Evolutionary conservation across 2,797 vertebrate species (phyloP).

Genomic region (Lophotriccus pileatus): DNA sequence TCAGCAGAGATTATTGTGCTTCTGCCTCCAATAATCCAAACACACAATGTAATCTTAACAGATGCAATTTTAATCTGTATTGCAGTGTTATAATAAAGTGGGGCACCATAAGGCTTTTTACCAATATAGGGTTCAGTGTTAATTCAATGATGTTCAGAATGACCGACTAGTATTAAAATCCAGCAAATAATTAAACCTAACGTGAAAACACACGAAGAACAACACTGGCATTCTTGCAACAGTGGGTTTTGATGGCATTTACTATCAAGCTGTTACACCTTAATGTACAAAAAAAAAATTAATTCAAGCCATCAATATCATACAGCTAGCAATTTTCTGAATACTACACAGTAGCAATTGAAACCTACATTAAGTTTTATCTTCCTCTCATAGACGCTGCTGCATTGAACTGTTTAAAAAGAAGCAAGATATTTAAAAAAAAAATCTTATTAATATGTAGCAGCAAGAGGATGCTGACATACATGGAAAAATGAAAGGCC

Average conservation of each 20-base stretch:
- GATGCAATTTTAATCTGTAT: constrained; percentile 74
- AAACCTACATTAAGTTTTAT: background rate
- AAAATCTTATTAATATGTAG: constrained; percentile 2
- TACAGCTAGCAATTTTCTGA: background rate
- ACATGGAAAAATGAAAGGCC: constrained; percentile 21
- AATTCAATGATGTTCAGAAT: constrained; percentile 66
- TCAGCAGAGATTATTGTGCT: constrained; percentile 67
- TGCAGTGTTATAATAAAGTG: constrained; percentile 62
- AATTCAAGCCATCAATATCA: constrained; percentile 9
- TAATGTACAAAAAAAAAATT: constrained; percentile 51
- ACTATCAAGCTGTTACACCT: constrained; percentile 62
- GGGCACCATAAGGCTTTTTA: constrained; percentile 69
- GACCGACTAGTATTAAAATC: constrained; percentile 59
- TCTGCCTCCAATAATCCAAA: constrained; percentile 70
- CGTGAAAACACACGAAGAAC: constrained; percentile 59
- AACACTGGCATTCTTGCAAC: constrained; percentile 43
- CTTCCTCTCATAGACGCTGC: background rate
- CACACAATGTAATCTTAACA: constrained; percentile 69
- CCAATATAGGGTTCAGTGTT: constrained; percentile 50
- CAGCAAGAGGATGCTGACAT: background rate
- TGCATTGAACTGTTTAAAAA: constrained; percentile 1
- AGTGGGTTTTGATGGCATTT: constrained; percentile 55
- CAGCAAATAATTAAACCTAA: constrained; percentile 72
- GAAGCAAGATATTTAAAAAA: background rate
- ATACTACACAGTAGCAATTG: background rate